A percentile compares a stretch with the other conserved stretches of the same genome.
These are phyloP conservation scores for Zalophus californianus DNA, from an alignment of 2,797 vertebrate genomes.

Conservation along the genomic window DNA sequence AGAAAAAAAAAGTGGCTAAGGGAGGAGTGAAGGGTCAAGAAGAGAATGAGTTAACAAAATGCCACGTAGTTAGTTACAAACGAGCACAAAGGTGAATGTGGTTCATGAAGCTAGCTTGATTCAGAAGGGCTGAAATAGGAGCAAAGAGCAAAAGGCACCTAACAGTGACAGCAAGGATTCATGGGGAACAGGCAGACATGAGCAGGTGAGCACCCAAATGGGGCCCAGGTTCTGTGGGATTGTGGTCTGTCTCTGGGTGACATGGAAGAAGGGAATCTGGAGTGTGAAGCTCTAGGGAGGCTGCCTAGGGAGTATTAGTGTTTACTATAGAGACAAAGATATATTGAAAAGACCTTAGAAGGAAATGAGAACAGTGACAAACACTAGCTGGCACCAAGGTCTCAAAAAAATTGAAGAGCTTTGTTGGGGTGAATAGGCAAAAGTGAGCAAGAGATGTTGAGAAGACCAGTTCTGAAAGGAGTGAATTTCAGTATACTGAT, in stretches of 20 bases:
- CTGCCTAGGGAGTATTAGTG: background rate
- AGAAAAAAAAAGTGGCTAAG: conserved; percentile 51
- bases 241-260: background rate
- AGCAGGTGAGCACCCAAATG: conserved; percentile 65
- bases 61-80: background rate
- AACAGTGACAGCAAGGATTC: background rate
- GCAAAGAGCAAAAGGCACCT: conserved; percentile 78
- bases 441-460: background rate
- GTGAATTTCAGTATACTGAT: conserved; percentile 17
- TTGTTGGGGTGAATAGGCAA: background rate
- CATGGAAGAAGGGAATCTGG: background rate
- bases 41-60: conserved; percentile 75
- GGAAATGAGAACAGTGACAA: background rate
- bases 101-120: conserved; percentile 20
- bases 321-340: conserved; percentile 25
- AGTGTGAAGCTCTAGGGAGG: background rate
- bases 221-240: background rate
- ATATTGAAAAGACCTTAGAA: background rate
- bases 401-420: background rate
- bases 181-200: background rate
- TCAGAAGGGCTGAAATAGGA: conserved; percentile 60
- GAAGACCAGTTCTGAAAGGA: background rate
- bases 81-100: conserved; percentile 72
- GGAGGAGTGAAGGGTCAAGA: conserved; percentile 37
- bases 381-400: background rate